Base-by-base conservation (phyloP, 2,113 vertebrate genomes). In the Nothocercus nigrocapillus region DNA sequence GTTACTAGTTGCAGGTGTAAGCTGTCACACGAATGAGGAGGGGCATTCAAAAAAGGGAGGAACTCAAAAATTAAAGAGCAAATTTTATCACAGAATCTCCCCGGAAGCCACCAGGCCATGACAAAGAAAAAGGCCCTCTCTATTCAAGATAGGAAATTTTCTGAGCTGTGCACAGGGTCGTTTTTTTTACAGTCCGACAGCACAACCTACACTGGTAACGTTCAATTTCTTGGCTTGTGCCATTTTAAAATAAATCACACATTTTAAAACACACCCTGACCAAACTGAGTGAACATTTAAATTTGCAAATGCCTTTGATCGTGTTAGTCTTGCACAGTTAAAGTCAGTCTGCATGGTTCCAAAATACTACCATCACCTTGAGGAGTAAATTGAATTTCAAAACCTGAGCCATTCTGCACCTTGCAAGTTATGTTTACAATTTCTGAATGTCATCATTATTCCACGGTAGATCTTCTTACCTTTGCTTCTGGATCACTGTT, bases 401-500 rank as follows among this genome's bases (percentile, higher is more conserved):
- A 88, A 79, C 19, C 11, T 9, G 18, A 45, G 40, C 64, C 22
- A 68, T 72, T 84, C 36, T 84, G 42, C 32, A 92, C 40, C 28
- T 49, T 63, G 7, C 24, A 70, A 76, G 14, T 85, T 68, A 62
- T 21, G 4, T 40, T 74, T 56, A 89, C 27, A 89, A 74, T 1
- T 63, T 59, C 27, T 58, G 28, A 92, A 32, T 54, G 24, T 56
- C 80, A 88, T 14, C 53, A 5, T 36, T 49, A 59, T 21, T 11
- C 11, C 28, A 51, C 1, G 75, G 49, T n/a, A 34, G 17, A 20
- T 88, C n/a, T 69, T 94, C 53, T 87, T 85, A 98, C 99, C 98
- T 99, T 99, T 66, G 98, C 97, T 95, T 99, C 99, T 45, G 98
- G 98, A 95, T 99, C 99, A 75, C 98, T 98, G 96, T 98, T 99